These are phyloP conservation scores for Palaemon carinicauda DNA, from an alignment of 1,140 invertebrate species.

Conservation along the genomic window DNA sequence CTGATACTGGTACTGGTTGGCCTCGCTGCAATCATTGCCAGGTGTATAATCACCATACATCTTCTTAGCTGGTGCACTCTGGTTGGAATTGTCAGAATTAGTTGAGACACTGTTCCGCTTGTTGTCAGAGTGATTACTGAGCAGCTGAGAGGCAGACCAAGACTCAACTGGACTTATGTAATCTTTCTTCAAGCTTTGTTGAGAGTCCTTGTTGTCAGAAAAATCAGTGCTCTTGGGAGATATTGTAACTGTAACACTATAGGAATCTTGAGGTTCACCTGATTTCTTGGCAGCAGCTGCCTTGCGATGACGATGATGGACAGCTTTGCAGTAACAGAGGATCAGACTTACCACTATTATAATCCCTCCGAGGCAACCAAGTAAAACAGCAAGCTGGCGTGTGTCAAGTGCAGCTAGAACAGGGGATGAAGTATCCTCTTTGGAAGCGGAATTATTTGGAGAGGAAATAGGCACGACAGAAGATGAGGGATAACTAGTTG, in stretches of 20 bases:
- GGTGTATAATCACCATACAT: constrained; percentile 50
- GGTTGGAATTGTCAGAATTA: constrained; percentile 53
- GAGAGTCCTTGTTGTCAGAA: constrained; percentile 20
- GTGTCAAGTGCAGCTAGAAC: constrained; percentile 36
- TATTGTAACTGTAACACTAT: constrained; percentile 40
- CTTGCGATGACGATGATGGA: constrained; percentile 36
- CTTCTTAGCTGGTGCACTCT: constrained; percentile 57
- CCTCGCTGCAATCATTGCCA: constrained; percentile 41
- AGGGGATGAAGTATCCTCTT: constrained; percentile 13
- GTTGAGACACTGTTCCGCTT: constrained; percentile 57
- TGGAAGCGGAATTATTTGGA: constrained; percentile 35
- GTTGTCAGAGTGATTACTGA: constrained; percentile 44
- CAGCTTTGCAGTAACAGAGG: constrained; percentile 37
- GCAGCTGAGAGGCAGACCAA: constrained; percentile 59
- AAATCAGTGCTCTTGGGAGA: constrained; percentile 41
- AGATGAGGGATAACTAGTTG: constrained; percentile 61
- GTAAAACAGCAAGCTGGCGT: constrained; percentile 44
- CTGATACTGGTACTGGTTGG: constrained; percentile 44
- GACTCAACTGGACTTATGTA: constrained; percentile 57
- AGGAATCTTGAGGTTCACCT: constrained; percentile 25
- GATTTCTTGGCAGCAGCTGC: constrained; percentile 37
- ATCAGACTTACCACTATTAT: constrained; percentile 22
- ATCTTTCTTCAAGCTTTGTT: constrained; percentile 55
- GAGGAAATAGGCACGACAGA: constrained; percentile 32
- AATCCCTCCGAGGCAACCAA: constrained; percentile 48